Evolutionary conservation across 2,888 invertebrate genomes (phyloP).

Genomic region (Merodon equestris): DNA sequence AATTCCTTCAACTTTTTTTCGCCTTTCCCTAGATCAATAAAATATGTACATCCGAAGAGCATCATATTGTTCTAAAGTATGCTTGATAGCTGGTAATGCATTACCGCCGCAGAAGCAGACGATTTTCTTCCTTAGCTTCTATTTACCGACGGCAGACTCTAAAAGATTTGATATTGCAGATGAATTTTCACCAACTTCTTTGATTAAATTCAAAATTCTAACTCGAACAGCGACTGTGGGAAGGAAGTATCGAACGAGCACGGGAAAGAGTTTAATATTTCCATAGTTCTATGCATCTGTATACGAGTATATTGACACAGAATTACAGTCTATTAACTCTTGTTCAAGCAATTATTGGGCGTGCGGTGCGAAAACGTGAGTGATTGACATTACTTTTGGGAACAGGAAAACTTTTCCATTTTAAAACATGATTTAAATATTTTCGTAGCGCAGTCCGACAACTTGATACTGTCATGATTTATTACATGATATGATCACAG

Average conservation of each 20-base stretch:
- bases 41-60: background rate
- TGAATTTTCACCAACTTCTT: conserved; percentile 8
- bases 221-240: conserved; percentile 38
- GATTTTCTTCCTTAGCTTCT: too few species aligned
- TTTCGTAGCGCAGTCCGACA: conserved; percentile 17
- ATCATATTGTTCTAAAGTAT: too few species aligned
- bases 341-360: conserved; percentile 44
- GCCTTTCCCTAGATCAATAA: background rate
- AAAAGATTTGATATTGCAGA: background rate
- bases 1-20: background rate
- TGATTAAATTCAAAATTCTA: conserved; percentile 18
- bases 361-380: conserved; percentile 44
- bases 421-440: conserved; percentile 14
- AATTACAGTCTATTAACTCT: conserved; percentile 42
- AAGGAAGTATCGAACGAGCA: conserved; percentile 46
- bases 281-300: conserved; percentile 46
- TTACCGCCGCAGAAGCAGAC: conserved; percentile 19
- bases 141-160: background rate
- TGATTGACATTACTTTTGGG: conserved; percentile 9
- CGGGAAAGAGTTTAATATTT: conserved; percentile 19
- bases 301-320: conserved; percentile 37
- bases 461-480: conserved; percentile 4
- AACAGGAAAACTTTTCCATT: conserved; percentile 11
- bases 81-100: conserved; percentile 20
- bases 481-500: background rate